A percentile compares a stretch with the other conserved stretches of the same genome.
These are phyloP conservation scores for Drosophila birchii DNA, from an alignment of 2,888 invertebrate genomes.

Conservation along the genomic window DNA sequence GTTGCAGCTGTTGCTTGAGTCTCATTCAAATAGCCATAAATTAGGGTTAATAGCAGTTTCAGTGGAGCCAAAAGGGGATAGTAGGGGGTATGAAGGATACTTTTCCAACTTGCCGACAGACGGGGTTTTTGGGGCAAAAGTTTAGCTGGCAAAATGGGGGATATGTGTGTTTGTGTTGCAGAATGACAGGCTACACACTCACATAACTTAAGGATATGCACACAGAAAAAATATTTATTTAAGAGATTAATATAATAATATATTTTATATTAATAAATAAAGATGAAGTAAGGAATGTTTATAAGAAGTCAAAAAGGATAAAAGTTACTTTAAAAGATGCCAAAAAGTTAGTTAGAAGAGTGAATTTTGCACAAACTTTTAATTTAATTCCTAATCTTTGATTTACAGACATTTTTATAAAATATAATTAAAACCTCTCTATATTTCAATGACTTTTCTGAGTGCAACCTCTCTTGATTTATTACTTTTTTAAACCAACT, in stretches of 20 bases:
- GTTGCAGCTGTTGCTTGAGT: slow-evolving; percentile 48
- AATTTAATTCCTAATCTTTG: background rate
- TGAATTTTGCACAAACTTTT: background rate
- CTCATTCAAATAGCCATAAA: slow-evolving; percentile 76
- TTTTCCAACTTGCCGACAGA: slow-evolving; percentile 42
- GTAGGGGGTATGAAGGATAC: slow-evolving; percentile 4
- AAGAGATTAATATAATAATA: too few species aligned
- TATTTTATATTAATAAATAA: background rate
- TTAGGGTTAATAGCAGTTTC: slow-evolving; percentile 73
- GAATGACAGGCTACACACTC: slow-evolving; percentile 1
- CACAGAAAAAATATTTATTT: background rate
- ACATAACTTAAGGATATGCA: slow-evolving; percentile 4
- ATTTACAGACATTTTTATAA: background rate
- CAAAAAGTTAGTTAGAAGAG: too few species aligned
- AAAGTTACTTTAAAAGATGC: background rate
- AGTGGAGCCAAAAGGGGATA: background rate
- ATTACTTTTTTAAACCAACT: background rate
- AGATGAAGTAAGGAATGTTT: background rate
- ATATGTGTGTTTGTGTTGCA: slow-evolving; percentile 12
- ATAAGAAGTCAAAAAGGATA: background rate
- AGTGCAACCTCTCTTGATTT: slow-evolving; percentile 11
- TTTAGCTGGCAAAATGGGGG: slow-evolving; percentile 23
- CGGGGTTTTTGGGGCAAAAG: slow-evolving; percentile 22
- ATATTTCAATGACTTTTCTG: background rate
- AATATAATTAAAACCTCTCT: background rate